Conservation (phyloP, 2,888 invertebrate species). For the Eudasyphora cyanicolor region DNA sequence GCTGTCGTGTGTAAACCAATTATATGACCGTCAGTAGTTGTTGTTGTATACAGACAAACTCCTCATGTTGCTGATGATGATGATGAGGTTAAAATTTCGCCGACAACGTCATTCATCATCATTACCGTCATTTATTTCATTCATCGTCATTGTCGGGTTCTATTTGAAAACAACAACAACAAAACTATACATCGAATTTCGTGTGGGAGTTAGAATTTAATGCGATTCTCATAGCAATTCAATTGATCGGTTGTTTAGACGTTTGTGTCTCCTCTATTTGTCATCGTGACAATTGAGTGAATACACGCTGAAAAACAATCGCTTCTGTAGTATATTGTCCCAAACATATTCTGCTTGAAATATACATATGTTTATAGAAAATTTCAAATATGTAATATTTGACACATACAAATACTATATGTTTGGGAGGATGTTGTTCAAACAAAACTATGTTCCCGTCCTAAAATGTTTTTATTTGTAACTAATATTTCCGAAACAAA, state of each 20-base stretch:
- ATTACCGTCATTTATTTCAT: background rate
- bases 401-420: too few species aligned
- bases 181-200: background rate
- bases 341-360: too few species aligned
- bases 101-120: constrained; percentile 22
- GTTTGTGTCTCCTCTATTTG: background rate
- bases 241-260: constrained; percentile 5
- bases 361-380: too few species aligned
- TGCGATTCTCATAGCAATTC: constrained; percentile 22
- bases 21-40: background rate
- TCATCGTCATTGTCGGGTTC: background rate
- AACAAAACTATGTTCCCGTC: too few species aligned
- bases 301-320: too few species aligned
- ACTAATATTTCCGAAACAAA: too few species aligned
- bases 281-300: constrained; percentile 15
- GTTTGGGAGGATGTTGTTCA: too few species aligned
- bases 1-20: constrained; percentile 30
- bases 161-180: constrained; percentile 5
- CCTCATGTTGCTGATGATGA: background rate
- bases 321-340: too few species aligned
- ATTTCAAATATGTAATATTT: too few species aligned
- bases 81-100: background rate
- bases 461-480: too few species aligned
- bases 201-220: constrained; percentile 22
- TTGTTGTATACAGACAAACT: background rate